Percentiles rank a stretch among this genome's conserved stretches.
Evolutionary conservation across 37 sponge, comb jelly and placozoan genomes (phyloP).

Genomic region (Hexactinellida sp.): DNA sequence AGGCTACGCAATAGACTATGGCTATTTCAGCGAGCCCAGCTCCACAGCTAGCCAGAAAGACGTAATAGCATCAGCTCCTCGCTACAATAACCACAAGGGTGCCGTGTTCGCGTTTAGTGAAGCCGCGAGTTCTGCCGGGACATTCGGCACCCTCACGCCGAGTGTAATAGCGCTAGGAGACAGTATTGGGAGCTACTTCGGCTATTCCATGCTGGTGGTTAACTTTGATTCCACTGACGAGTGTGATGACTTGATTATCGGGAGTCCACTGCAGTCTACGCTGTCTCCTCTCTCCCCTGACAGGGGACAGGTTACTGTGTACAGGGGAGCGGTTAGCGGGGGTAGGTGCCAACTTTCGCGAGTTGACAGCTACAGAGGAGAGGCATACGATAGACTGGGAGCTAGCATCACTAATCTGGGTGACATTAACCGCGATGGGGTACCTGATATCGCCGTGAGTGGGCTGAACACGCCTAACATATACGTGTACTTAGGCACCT

Average conservation of each 20-base stretch:
- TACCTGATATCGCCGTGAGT: not conserved
- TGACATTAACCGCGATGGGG: not conserved
- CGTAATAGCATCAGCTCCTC: not conserved
- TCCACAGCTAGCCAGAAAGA: not conserved
- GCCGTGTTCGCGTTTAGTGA: not conserved
- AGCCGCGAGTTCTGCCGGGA: not conserved
- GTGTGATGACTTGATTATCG: not conserved
- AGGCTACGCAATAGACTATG: not conserved
- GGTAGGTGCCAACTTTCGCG: not conserved
- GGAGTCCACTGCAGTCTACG: not conserved
- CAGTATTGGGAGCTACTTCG: not conserved
- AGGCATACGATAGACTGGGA: not conserved
- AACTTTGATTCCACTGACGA: not conserved
- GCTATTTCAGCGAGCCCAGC: not conserved
- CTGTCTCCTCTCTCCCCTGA: not conserved
- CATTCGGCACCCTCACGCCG: not conserved
- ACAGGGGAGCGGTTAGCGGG: not conserved
- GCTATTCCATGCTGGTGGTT: not conserved
- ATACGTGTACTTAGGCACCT: not conserved
- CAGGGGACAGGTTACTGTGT: not conserved
- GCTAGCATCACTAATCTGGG: not conserved
- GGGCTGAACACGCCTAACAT: not conserved
- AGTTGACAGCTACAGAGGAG: not conserved
- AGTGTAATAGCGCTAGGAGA: not conserved
- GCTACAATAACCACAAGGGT: not conserved